Conservation (phyloP, 2,888 invertebrate species). For the Geophilus truncorum region DNA sequence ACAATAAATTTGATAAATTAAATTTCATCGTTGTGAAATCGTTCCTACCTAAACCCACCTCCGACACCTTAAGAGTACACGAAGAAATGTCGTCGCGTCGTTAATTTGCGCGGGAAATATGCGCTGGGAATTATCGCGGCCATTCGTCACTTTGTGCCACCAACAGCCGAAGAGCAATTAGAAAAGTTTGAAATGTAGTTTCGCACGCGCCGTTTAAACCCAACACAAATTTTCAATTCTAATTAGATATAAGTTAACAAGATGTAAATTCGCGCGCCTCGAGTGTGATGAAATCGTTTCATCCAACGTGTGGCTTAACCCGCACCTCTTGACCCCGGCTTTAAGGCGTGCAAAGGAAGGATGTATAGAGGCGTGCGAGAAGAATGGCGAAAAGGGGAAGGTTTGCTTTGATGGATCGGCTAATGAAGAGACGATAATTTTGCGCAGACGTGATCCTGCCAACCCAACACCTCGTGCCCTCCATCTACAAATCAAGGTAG, state of each 20-base stretch:
- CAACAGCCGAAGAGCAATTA: conserved; percentile 5
- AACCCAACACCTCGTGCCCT: neutral
- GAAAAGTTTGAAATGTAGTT: neutral
- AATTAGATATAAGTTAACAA: neutral
- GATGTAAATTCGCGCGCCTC: neutral
- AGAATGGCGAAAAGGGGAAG: neutral
- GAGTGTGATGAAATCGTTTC: neutral
- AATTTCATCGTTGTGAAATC: no score
- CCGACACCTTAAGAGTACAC: no score
- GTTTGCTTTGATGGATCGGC: conserved; percentile 10
- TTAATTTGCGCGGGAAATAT: neutral
- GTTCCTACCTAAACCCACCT: no score
- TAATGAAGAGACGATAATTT: conserved; percentile 21
- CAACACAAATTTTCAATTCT: neutral
- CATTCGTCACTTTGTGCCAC: neutral
- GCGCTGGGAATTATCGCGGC: neutral
- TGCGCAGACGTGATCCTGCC: neutral
- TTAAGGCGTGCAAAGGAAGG: neutral
- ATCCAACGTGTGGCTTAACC: neutral
- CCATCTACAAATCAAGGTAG: conserved; percentile 27
- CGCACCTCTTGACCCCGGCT: neutral
- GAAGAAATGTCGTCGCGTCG: neutral
- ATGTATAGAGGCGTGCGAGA: neutral
- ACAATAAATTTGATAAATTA: neutral
- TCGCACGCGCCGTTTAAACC: neutral